phyloP scores from a whole-genome alignment of 2,888 invertebrate genomes.

The Rotaria magnacalcarata region DNA sequence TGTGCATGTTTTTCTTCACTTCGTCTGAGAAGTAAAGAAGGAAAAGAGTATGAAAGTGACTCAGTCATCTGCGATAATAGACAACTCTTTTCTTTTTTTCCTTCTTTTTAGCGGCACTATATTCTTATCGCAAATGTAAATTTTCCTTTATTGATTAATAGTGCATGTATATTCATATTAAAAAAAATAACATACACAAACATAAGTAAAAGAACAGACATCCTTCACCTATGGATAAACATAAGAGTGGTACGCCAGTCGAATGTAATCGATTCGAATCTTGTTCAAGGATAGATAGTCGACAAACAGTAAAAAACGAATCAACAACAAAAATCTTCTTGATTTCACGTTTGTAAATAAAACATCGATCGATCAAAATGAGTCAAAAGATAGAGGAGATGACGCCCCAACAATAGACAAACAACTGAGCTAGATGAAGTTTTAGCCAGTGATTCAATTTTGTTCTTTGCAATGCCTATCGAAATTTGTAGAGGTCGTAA shows the following conservation, averaged over 20 bases:
- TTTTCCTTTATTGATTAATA: neutral
- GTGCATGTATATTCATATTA: neutral
- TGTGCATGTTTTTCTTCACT: neutral
- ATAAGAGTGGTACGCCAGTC: neutral
- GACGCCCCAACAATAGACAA: neutral
- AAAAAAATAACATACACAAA: neutral
- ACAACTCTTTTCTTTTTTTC: neutral
- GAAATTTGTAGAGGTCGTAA: neutral
- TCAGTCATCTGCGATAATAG: neutral
- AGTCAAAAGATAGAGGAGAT: neutral
- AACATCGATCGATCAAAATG: neutral
- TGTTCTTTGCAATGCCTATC: neutral
- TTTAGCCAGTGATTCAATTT: neutral
- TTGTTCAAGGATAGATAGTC: neutral
- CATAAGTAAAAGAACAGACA: neutral
- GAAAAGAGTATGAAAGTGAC: neutral
- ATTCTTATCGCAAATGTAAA: neutral
- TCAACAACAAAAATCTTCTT: neutral
- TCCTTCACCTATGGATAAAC: neutral
- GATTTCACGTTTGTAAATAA: neutral
- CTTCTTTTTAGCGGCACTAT: neutral
- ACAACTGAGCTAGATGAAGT: neutral
- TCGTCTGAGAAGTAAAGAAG: neutral
- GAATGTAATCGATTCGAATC: neutral
- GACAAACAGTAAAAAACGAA: neutral